Evolutionary conservation across 2,888 invertebrate genomes (phyloP).

Genomic region (Ornithoptera priamus): DNA sequence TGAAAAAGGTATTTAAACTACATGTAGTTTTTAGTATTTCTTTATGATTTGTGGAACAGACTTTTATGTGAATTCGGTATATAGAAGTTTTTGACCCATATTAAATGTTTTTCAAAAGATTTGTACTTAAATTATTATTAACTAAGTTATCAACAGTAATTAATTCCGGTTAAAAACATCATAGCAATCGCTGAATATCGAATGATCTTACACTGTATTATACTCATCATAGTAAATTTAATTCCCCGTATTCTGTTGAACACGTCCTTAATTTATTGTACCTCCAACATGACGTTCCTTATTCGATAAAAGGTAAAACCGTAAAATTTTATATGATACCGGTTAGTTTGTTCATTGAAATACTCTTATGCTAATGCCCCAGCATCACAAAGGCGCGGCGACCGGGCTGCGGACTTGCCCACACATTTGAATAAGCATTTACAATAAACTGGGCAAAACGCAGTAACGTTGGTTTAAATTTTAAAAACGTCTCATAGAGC

Average conservation of each 20-base stretch:
- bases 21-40: no score
- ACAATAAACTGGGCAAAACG: conserved; percentile 72
- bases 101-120: no score
- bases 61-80: no score
- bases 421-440: conserved; percentile 78
- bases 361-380: conserved; percentile 71
- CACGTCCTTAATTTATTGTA: conserved; percentile 64
- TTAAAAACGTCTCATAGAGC: conserved; percentile 78
- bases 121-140: no score
- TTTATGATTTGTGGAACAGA: no score
- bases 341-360: conserved; percentile 74
- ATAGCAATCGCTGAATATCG: no score
- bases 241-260: conserved; percentile 54
- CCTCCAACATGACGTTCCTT: conserved; percentile 60
- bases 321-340: conserved; percentile 73
- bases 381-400: conserved; percentile 61
- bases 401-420: conserved; percentile 64
- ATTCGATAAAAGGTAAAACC: conserved; percentile 71
- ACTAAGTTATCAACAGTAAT: no score
- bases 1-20: no score
- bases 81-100: no score
- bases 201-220: no score
- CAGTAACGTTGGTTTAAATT: conserved; percentile 78
- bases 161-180: no score
- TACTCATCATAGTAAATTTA: conserved; percentile 44